phyloP scores from a whole-genome alignment of 1,140 invertebrate species.

The Drosophila equinoxialis region DNA sequence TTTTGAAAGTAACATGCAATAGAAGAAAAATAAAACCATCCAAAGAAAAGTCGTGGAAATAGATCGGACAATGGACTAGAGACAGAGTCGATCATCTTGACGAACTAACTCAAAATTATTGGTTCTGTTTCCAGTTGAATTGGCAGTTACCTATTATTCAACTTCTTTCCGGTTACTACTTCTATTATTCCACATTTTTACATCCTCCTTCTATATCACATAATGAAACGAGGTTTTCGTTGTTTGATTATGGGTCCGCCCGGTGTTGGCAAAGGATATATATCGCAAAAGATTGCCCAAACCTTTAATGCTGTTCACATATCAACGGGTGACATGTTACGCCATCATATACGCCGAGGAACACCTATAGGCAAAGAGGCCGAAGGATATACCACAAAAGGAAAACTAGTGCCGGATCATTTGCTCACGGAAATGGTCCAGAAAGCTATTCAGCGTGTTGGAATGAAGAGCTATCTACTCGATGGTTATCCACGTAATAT shows the following conservation, averaged over 20 bases:
- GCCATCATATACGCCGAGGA: constrained; percentile 19
- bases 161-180: not conserved
- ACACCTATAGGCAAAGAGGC: constrained; percentile 29
- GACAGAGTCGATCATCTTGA: not conserved
- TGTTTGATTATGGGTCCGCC: not conserved
- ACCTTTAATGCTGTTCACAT: constrained; percentile 30
- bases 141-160: not conserved
- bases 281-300: constrained; percentile 18
- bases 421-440: constrained; percentile 25
- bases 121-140: not conserved
- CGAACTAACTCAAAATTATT: not conserved
- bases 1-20: not conserved
- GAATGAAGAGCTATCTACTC: constrained; percentile 13
- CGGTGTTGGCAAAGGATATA: constrained; percentile 28
- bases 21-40: not conserved
- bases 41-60: not conserved
- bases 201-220: not conserved
- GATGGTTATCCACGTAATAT: constrained; percentile 48
- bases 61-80: not conserved
- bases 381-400: not conserved
- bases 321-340: constrained; percentile 38
- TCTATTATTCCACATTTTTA: not conserved
- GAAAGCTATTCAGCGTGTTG: not conserved
- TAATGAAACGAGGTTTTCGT: constrained; percentile 1
- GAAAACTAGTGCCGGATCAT: constrained; percentile 35